These are phyloP conservation scores for Dasypolia templi DNA, from an alignment of 2,888 invertebrate genomes.

Conservation along the genomic window DNA sequence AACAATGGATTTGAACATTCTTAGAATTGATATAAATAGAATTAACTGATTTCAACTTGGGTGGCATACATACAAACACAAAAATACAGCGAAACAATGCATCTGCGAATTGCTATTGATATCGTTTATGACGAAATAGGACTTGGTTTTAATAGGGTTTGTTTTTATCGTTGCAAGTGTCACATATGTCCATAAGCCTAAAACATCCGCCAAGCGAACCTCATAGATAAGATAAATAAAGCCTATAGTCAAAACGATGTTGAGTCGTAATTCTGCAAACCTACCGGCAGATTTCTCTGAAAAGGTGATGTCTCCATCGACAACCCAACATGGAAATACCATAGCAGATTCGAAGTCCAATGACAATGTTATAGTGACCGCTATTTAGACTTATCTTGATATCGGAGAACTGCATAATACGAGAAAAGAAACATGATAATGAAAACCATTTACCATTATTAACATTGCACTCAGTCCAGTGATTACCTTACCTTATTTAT, in stretches of 20 bases:
- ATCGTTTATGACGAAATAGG: background rate
- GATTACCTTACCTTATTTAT: too few species aligned
- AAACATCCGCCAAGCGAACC: background rate
- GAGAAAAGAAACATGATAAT: conserved; percentile 4
- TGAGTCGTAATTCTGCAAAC: background rate
- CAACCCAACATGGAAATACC: background rate
- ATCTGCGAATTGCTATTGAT: conserved; percentile 1
- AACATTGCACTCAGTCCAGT: background rate
- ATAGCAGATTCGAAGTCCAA: background rate
- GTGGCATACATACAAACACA: conserved; percentile 45
- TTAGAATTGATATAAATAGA: conserved; percentile 53
- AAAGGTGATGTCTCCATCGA: background rate
- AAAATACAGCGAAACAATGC: conserved; percentile 19
- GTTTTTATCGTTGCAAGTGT: background rate
- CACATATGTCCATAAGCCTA: background rate
- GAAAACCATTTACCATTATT: background rate
- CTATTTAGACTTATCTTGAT: background rate
- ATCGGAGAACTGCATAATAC: background rate
- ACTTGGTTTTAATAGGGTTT: background rate
- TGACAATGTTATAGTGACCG: background rate
- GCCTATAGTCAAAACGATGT: background rate
- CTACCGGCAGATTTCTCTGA: background rate
- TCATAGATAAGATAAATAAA: background rate
- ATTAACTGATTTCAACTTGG: conserved; percentile 48
- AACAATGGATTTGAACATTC: conserved; percentile 59